Conservation (phyloP, 2,888 invertebrate species). For the Biston betularia region DNA sequence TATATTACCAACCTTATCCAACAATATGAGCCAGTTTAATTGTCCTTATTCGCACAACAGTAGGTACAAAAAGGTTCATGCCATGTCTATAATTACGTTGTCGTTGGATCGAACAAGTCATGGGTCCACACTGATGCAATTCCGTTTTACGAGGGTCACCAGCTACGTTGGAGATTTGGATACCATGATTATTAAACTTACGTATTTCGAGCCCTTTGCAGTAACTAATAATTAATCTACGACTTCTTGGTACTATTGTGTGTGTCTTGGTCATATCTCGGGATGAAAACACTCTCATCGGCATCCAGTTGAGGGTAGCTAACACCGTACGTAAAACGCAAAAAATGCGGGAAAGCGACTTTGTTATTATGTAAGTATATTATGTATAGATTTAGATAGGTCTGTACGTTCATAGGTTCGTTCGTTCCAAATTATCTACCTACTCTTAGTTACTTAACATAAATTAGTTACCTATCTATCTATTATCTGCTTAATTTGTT, state of each 20-base stretch:
- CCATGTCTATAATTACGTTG: not conserved
- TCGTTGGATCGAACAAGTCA: slow-evolving; percentile 4
- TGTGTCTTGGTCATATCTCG: too few relatives aligned
- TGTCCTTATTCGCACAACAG: not conserved
- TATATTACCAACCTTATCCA: too few relatives aligned
- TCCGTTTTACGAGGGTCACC: slow-evolving; percentile 33
- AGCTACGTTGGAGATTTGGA: slow-evolving; percentile 16
- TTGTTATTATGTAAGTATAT: too few relatives aligned
- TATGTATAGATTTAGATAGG: too few relatives aligned
- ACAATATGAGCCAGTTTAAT: too few relatives aligned
- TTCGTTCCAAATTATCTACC: too few relatives aligned
- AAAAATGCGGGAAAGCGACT: too few relatives aligned
- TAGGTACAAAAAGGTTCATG: not conserved
- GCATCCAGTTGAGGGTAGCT: too few relatives aligned
- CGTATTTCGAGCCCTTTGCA: not conserved
- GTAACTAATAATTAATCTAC: slow-evolving; percentile 5
- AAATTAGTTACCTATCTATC: not conserved
- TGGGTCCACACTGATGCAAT: slow-evolving; percentile 39
- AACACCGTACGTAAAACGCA: too few relatives aligned
- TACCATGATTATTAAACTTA: slow-evolving; percentile 18
- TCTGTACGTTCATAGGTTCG: too few relatives aligned
- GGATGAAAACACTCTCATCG: too few relatives aligned
- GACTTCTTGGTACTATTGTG: not conserved
- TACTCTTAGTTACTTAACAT: not conserved
- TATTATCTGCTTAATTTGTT: not conserved